These are phyloP conservation scores for Danionella cerebrum DNA, from an alignment of 2,113 vertebrate species.

Conservation along the genomic window DNA sequence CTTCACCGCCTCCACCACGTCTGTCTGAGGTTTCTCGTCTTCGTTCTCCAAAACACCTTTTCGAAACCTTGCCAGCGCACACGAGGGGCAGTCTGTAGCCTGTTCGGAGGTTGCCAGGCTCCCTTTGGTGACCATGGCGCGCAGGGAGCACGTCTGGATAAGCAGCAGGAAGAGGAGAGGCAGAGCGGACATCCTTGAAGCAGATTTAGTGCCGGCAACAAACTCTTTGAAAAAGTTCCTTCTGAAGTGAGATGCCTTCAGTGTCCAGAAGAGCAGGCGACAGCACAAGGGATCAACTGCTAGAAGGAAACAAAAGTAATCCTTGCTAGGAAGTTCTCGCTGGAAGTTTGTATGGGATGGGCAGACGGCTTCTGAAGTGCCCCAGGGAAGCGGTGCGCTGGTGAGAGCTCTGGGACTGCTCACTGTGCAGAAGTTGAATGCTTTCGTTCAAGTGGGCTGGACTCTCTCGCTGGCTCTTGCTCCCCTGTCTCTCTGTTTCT, in stretches of 20 bases:
- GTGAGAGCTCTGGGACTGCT: slow-evolving; percentile 37
- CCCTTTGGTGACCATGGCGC: slow-evolving; percentile 28
- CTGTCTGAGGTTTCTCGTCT: slow-evolving; percentile 60
- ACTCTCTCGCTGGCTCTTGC: slow-evolving; percentile 37
- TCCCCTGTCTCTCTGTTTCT: slow-evolving; percentile 30
- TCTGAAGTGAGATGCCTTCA: slow-evolving; percentile 3
- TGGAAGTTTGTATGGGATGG: slow-evolving; percentile 44
- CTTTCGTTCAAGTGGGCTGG: slow-evolving; percentile 58
- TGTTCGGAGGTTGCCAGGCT: neutral
- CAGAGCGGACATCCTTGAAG: slow-evolving; percentile 71
- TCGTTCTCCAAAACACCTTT: slow-evolving; percentile 45
- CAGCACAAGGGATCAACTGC: slow-evolving; percentile 15
- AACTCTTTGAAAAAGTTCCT: slow-evolving; percentile 25
- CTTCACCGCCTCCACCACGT: slow-evolving; percentile 96
- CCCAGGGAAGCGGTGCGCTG: slow-evolving; percentile 41
- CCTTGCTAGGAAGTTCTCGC: slow-evolving; percentile 34
- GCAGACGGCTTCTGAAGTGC: slow-evolving; percentile 41
- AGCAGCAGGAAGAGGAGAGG: slow-evolving; percentile 70
- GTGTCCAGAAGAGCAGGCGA: too few species aligned
- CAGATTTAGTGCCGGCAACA: slow-evolving; percentile 17
- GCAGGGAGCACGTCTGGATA: slow-evolving; percentile 68
- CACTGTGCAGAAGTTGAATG: slow-evolving; percentile 47
- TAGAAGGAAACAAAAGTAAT: slow-evolving; percentile 30
- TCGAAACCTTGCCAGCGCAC: slow-evolving; percentile 57
- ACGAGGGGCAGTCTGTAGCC: slow-evolving; percentile 76